Evolutionary conservation across 2,797 vertebrate genomes (phyloP).

Genomic region (Bovichtus diacanthus): DNA sequence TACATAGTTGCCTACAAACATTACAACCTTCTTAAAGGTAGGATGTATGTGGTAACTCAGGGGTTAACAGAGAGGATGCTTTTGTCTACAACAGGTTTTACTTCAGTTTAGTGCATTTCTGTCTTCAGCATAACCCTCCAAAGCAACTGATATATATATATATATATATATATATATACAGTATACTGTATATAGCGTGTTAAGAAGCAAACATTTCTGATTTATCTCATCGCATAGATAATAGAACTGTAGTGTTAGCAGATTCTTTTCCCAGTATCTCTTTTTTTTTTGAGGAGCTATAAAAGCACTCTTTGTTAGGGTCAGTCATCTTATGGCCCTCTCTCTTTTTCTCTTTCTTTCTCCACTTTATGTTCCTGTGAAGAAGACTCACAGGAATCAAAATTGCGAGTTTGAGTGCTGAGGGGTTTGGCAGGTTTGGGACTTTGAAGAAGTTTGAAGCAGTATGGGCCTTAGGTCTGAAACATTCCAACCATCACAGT

Average conservation of each 20-base stretch:
- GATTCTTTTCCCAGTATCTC: constrained; percentile 50
- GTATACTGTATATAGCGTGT: constrained; percentile 4
- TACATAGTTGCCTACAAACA: too few relatives aligned
- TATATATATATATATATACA: too few relatives aligned
- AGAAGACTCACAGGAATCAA: constrained; percentile 71
- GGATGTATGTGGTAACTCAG: neutral
- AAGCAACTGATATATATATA: neutral
- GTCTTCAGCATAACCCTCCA: neutral
- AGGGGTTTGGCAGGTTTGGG: constrained; percentile 46
- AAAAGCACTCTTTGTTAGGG: constrained; percentile 76
- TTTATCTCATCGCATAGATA: constrained; percentile 31
- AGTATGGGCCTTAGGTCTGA: constrained; percentile 28
- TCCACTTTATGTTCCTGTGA: constrained; percentile 65
- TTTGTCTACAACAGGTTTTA: neutral
- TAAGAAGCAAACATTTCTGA: constrained; percentile 32
- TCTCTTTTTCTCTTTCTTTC: constrained; percentile 16
- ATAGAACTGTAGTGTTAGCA: constrained; percentile 27
- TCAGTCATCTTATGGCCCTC: constrained; percentile 68
- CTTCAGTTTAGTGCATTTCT: constrained; percentile 10
- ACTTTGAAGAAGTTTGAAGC: constrained; percentile 42
- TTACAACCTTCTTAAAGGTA: too few relatives aligned
- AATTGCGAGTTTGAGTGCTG: constrained; percentile 61
- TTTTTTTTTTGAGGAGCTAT: constrained; percentile 61
- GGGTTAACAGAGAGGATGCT: constrained; percentile 4
- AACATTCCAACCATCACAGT: constrained; percentile 36